Evolutionary conservation across 2,888 invertebrate genomes (phyloP), one percentile per base, ranked within the genome.

Genomic region (Lissocephala sabroskyi): DNA sequence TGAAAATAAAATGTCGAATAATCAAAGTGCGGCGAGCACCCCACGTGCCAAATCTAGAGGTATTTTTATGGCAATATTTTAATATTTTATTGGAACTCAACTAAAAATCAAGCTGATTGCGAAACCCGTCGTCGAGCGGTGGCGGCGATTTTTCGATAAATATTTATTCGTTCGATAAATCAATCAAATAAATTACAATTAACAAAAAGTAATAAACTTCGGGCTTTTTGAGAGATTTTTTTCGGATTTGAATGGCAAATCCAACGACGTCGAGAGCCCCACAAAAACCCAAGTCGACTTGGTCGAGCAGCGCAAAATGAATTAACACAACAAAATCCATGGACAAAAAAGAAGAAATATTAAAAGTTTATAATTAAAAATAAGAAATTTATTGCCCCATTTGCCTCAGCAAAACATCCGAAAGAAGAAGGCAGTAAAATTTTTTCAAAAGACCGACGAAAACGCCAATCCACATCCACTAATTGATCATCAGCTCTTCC

Each of bases 181-280:
- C 73, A 73, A 73, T 73, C 78, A 73, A 78, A 73, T 73, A 73
- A 73, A 73, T 73, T 73, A 73, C 71, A 73, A 73, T 73, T 78
- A 73, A 78, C 76, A 49, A 75, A 52, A 65, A 56, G 62, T 71
- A 62, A 73, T 75, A 70, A 73, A 73, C 61, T 52, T 76, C 50
- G 57, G 56, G n/a, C n/a, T n/a, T n/a, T n/a, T n/a, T n/a, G n/a
- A n/a, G n/a, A n/a, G n/a, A 52, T 49, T 54, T 51, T 37, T 57
- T 16, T 50, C 55, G 42, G 53, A 45, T 48, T 58, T 47, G 59
- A 54, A 54, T 48, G 45, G 44, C 54, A 49, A 29, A 48, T 30
- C 33, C 32, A 26, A 37, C 39, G 32, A 41, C 46, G 23, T 30
- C 37, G 23, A 33, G 40, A 33, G 18, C 36, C 17, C 28, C 30